Evolutionary conservation across 2,113 vertebrate genomes (phyloP).

Genomic region (Cyanoliseus patagonus): DNA sequence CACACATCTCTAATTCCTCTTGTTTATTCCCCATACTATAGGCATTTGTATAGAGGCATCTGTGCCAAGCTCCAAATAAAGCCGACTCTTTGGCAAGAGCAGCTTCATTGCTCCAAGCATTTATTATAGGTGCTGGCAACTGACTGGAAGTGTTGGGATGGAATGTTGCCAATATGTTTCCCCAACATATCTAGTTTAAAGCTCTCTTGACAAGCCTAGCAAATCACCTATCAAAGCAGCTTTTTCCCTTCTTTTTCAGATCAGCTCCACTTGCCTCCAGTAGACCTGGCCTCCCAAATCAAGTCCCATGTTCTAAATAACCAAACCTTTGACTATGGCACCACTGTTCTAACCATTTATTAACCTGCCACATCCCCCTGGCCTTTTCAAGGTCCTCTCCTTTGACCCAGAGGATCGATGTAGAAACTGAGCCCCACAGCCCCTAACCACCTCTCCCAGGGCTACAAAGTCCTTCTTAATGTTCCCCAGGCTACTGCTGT

Average conservation of each 20-base stretch:
- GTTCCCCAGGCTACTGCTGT: neutral
- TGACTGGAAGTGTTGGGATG: neutral
- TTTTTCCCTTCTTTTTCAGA: neutral
- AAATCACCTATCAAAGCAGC: neutral
- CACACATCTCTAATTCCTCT: neutral
- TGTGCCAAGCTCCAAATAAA: neutral
- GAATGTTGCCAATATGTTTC: too few species aligned
- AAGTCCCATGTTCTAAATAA: neutral
- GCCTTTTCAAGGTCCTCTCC: neutral
- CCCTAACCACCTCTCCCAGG: neutral
- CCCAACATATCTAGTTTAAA: neutral
- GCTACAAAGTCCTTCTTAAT: neutral
- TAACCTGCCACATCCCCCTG: neutral
- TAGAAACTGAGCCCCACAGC: neutral
- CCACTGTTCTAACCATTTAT: neutral
- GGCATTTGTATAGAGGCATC: neutral
- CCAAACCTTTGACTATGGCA: neutral
- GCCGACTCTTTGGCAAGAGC: neutral
- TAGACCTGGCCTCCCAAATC: neutral
- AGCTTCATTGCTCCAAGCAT: neutral
- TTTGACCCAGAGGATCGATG: neutral
- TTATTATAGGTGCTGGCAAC: neutral
- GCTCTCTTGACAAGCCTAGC: neutral
- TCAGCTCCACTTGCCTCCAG: too few species aligned
- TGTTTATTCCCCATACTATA: neutral